Evolutionary conservation across 2,113 vertebrate genomes (phyloP).

Genomic region (Machaerirhynchus nigripectus): DNA sequence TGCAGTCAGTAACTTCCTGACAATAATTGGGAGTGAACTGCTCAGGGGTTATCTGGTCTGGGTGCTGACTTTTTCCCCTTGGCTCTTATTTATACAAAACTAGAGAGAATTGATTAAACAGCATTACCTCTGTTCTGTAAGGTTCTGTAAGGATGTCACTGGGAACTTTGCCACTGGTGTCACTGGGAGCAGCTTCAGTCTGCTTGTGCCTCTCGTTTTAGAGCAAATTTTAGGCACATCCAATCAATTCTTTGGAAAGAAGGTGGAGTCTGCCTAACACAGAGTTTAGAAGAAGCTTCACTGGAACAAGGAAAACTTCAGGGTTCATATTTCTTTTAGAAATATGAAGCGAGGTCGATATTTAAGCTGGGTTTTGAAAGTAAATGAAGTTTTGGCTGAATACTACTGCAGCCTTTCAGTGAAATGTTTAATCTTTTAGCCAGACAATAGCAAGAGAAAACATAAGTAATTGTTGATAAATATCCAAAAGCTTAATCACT

Average conservation of each 20-base stretch:
- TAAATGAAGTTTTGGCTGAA: constrained; percentile 13
- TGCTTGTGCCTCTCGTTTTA: background rate
- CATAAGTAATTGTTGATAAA: constrained; percentile 32
- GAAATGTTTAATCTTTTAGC: background rate
- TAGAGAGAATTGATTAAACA: background rate
- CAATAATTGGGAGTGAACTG: background rate
- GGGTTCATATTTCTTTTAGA: constrained; percentile 4
- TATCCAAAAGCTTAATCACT: constrained; percentile 31
- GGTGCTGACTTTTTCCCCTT: background rate
- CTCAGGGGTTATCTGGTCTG: background rate
- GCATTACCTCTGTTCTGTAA: background rate
- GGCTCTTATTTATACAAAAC: background rate
- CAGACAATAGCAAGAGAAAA: constrained; percentile 11
- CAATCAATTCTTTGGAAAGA: background rate
- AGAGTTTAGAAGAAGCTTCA: background rate
- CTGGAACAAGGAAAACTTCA: background rate
- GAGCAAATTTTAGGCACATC: background rate
- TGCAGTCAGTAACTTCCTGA: background rate
- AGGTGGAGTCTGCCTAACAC: background rate
- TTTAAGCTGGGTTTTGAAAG: constrained; percentile 21
- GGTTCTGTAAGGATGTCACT: background rate
- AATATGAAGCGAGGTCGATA: background rate
- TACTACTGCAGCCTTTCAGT: background rate
- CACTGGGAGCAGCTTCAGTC: background rate
- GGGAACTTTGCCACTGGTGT: background rate